Evolutionary conservation across 2,888 invertebrate species (phyloP), one percentile per base, ranked within the genome.

Genomic region (Cephus nigrinus): DNA sequence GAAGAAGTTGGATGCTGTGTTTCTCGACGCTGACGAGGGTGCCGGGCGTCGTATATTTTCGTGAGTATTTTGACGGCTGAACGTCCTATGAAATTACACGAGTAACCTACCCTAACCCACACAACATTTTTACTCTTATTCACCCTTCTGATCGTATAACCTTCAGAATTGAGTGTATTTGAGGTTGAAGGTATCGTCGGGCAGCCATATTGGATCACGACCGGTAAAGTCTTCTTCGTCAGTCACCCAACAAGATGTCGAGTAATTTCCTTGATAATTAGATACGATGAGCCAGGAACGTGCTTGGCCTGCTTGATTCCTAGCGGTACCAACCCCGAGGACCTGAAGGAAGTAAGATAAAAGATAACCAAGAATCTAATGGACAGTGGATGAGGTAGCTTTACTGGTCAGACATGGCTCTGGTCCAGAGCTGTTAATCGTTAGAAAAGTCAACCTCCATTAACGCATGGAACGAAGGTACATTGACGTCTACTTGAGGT

Each of bases 21-120:
- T 55, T 81, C 85, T 86, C 85, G 82, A 80, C 84, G 85, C 55
- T 88, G 88, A 88, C 88, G 88, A 88, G 88, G 88, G 88, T 88
- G 85, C 83, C 84, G 85, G 80, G 80, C 80, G 84, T 88, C 89
- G 86, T 88, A 89, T 89, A 88, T 89, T 88, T 85, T 86, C 84
- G 78, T 84, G 82, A 76, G 75, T 78, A 86, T 90, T 88, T 89
- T 88, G 87, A 89, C 89, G 88, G 88, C 85, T 84, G 89, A 86
- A 87, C 87, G 84, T 86, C 86, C 86, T 87, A 84, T 88, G 81
- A 91, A 90, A 91, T 91, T 91, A 90, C 85, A 90, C 31, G 12
- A 55, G 23, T 55, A 23, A 55, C 23, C 23, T 55, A 55, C 9
- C 23, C 55, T 55, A 9, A 40, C 15, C 15, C 40, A 15, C 2